A percentile compares a stretch with the other conserved stretches of the same genome.
These are phyloP conservation scores for Agrotis exclamationis DNA, from an alignment of 2,888 invertebrate species.

Conservation along the genomic window DNA sequence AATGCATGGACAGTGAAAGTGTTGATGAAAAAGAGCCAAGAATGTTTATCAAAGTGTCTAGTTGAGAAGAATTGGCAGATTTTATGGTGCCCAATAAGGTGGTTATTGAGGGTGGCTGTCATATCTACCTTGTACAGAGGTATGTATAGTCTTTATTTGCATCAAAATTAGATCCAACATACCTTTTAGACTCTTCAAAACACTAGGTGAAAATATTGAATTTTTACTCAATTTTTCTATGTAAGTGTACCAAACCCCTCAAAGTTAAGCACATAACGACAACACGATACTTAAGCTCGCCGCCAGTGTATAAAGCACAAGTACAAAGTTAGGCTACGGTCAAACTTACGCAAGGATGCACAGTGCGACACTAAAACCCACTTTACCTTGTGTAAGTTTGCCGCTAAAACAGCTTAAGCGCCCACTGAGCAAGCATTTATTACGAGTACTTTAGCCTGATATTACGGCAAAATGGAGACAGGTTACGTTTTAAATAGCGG, in stretches of 20 bases:
- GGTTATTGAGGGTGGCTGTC: too few relatives aligned
- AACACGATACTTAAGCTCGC: slow-evolving; percentile 69
- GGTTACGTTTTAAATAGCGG: slow-evolving; percentile 1
- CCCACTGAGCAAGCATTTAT: slow-evolving; percentile 76
- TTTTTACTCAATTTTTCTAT: background rate
- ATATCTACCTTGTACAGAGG: too few relatives aligned
- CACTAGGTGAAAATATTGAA: background rate
- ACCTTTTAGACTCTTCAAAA: too few relatives aligned
- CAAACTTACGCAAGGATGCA: slow-evolving; percentile 84
- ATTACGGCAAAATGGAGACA: slow-evolving; percentile 62
- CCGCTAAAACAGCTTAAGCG: slow-evolving; percentile 77
- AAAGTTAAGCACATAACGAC: slow-evolving; percentile 67
- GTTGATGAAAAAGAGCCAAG: too few relatives aligned
- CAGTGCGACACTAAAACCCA: slow-evolving; percentile 82
- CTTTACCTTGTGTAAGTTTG: slow-evolving; percentile 82
- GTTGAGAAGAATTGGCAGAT: too few relatives aligned
- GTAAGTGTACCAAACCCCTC: slow-evolving; percentile 12
- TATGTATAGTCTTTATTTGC: too few relatives aligned
- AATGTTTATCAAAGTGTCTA: too few relatives aligned
- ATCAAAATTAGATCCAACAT: too few relatives aligned
- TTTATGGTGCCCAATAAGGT: too few relatives aligned
- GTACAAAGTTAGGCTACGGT: slow-evolving; percentile 83
- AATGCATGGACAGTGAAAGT: too few relatives aligned
- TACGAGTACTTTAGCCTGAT: slow-evolving; percentile 68
- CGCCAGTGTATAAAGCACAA: slow-evolving; percentile 74